phyloP scores from a whole-genome alignment of 2,888 invertebrate species.

The Pilophorus perplexus region DNA sequence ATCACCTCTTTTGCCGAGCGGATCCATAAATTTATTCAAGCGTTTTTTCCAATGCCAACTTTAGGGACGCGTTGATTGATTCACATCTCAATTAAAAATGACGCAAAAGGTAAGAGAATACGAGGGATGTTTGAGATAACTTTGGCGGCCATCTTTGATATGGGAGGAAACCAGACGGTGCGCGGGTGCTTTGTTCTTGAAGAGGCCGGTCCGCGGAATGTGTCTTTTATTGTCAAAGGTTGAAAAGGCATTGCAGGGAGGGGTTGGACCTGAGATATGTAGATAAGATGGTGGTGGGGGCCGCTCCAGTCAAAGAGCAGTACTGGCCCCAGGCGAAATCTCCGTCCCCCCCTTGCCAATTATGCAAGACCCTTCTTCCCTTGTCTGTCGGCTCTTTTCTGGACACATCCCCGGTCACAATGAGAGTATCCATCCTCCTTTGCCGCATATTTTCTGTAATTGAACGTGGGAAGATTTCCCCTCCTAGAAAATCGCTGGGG shows the following conservation, averaged over 20 bases:
- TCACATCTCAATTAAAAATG: conserved; percentile 31
- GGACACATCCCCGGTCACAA: conserved; percentile 11
- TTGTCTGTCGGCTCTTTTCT: conserved; percentile 23
- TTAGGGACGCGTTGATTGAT: conserved; percentile 27
- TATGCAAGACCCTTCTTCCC: conserved; percentile 24
- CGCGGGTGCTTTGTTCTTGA: conserved; percentile 32
- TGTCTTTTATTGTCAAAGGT: conserved; percentile 33
- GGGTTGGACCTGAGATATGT: conserved; percentile 7
- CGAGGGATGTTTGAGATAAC: conserved; percentile 28
- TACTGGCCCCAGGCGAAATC: conserved; percentile 9
- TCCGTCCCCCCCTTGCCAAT: conserved; percentile 11
- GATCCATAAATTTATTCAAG: too few species aligned
- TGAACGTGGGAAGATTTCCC: too few species aligned
- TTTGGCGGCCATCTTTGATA: conserved; percentile 35
- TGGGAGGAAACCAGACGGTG: not conserved
- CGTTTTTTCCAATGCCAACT: too few species aligned
- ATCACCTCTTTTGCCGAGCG: too few species aligned
- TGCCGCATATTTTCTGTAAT: too few species aligned
- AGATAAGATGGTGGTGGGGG: conserved; percentile 8
- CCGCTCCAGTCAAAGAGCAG: conserved; percentile 19
- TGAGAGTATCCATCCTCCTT: too few species aligned
- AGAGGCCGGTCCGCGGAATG: conserved; percentile 13
- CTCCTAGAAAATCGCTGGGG: too few species aligned
- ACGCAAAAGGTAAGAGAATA: conserved; percentile 18
- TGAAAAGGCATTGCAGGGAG: conserved; percentile 4